A percentile compares a stretch with the other conserved stretches of the same genome.
Conservation (phyloP, 2,797 vertebrate species). For the Muscicapa striata region DNA sequence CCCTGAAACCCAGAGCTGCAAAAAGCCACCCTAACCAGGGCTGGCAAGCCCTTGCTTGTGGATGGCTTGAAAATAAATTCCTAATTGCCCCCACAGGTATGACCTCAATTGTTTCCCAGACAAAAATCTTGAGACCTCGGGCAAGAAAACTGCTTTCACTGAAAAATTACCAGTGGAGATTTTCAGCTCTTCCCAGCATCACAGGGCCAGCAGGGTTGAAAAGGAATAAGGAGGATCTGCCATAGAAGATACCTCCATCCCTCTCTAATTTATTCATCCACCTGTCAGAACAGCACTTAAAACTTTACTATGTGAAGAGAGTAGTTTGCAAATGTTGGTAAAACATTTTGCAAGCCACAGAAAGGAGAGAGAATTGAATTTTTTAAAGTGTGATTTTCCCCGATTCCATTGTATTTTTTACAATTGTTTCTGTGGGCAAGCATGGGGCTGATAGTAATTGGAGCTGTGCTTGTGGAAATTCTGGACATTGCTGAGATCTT, state of each 20-base stretch:
- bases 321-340: neutral
- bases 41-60: neutral
- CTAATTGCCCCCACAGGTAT: neutral
- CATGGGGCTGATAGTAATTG: neutral
- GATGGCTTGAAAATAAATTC: neutral
- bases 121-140: neutral
- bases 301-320: neutral
- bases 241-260: neutral
- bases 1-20: neutral
- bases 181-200: neutral
- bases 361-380: neutral
- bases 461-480: neutral
- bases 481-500: neutral
- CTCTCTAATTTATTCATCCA: neutral
- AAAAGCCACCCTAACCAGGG: accelerated
- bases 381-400: neutral
- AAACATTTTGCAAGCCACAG: neutral
- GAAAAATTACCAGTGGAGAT: neutral
- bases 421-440: neutral
- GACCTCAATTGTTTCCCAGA: neutral
- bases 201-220: neutral
- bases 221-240: neutral
- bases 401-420: neutral
- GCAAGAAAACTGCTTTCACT: neutral
- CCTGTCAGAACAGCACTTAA: neutral